These are phyloP conservation scores for Andinoacara biseriatus DNA, from an alignment of 2,113 vertebrate genomes.

Conservation along the genomic window DNA sequence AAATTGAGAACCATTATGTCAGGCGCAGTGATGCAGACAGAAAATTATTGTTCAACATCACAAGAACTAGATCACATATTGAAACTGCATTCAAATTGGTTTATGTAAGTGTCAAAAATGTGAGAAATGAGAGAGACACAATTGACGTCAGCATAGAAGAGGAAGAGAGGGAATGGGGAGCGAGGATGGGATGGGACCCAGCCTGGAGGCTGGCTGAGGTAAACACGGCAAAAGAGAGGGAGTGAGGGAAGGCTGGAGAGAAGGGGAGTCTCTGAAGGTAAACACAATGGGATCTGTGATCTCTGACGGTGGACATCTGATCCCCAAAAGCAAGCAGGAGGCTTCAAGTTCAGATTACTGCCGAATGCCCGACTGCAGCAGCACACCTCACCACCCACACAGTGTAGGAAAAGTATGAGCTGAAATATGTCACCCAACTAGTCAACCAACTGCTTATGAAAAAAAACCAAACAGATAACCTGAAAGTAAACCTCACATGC, in stretches of 20 bases:
- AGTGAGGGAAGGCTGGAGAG: conserved; percentile 43
- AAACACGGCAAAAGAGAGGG: conserved; percentile 41
- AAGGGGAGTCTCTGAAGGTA: conserved; percentile 63
- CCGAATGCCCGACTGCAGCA: conserved; percentile 60
- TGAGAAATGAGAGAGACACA: conserved; percentile 46
- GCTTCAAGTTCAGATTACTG: conserved; percentile 71
- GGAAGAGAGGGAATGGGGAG: neutral
- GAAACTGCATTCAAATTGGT: neutral
- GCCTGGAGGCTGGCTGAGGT: conserved; percentile 1
- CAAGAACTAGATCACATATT: neutral
- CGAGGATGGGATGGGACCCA: neutral
- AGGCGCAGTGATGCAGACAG: neutral
- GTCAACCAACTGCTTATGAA: neutral
- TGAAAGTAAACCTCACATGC: neutral
- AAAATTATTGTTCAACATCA: neutral
- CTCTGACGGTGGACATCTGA: conserved; percentile 77
- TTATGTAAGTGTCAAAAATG: conserved; percentile 9
- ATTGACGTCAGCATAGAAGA: conserved; percentile 62
- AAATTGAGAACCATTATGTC: neutral
- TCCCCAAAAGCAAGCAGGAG: conserved; percentile 61
- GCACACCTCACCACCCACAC: conserved; percentile 6
- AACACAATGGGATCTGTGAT: conserved; percentile 79
- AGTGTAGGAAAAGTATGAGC: conserved; percentile 1
- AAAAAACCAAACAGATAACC: neutral
- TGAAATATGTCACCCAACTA: neutral